Percentiles rank a stretch among this genome's conserved stretches.
These are phyloP conservation scores for Mastigias papua DNA, from an alignment of 30 jellyfish, hydroid and myxozoan species.

Conservation along the genomic window DNA sequence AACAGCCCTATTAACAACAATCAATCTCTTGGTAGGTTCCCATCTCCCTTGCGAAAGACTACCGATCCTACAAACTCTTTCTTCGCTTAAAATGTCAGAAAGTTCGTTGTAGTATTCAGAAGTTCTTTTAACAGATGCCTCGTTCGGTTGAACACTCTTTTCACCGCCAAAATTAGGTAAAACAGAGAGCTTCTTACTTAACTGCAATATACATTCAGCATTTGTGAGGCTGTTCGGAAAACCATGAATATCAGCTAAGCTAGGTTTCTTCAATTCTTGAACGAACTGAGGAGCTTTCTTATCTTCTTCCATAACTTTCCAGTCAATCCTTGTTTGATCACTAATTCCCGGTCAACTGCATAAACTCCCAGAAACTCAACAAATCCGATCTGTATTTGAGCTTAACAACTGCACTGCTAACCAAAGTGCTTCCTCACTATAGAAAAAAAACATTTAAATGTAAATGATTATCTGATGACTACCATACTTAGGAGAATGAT, in stretches of 20 bases:
- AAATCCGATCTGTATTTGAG: too few relatives aligned
- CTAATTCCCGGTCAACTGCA: too few relatives aligned
- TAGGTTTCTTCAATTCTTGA: not conserved
- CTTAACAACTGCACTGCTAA: too few relatives aligned
- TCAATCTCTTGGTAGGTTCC: slow-evolving; percentile 2
- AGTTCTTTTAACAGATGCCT: not conserved
- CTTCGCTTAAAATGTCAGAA: slow-evolving; percentile 39
- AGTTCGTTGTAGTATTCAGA: slow-evolving; percentile 38
- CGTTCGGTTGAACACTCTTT: slow-evolving; percentile 22
- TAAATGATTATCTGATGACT: too few relatives aligned
- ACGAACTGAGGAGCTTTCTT: not conserved
- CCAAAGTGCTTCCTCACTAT: too few relatives aligned
- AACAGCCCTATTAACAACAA: slow-evolving; percentile 28
- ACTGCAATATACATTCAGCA: slow-evolving; percentile 43
- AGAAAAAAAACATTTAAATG: not conserved
- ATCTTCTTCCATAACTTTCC: not conserved
- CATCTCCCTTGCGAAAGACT: slow-evolving; percentile 59
- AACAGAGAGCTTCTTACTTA: slow-evolving; percentile 10
- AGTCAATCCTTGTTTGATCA: not conserved
- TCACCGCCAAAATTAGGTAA: slow-evolving; percentile 64
- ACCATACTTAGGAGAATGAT: too few relatives aligned
- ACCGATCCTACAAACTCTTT: slow-evolving; percentile 63
- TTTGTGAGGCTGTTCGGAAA: slow-evolving; percentile 39
- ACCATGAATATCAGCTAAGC: not conserved
- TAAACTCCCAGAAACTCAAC: too few relatives aligned